Conservation (phyloP, 2,797 vertebrate genomes). For the Acrossocheilus wenchowensis region DNA sequence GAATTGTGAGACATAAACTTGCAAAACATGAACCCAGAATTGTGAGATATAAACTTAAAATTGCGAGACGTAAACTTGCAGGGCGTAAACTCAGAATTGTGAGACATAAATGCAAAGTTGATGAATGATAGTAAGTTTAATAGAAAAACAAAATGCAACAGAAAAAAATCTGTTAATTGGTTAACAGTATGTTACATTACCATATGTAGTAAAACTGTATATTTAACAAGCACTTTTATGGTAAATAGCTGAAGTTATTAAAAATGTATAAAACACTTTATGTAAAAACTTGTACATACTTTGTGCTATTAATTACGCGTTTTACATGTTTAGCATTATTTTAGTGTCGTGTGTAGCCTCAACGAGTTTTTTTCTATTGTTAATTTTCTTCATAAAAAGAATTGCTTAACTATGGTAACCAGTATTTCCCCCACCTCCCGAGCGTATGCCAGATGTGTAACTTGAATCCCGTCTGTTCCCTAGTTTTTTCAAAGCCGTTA, state of each 20-base stretch:
- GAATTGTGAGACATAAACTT: too few species aligned
- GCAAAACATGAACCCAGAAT: not conserved
- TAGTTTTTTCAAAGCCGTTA: not conserved
- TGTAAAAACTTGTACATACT: not conserved
- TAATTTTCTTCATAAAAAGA: not conserved
- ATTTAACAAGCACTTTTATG: not conserved
- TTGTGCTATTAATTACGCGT: not conserved
- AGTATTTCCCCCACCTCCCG: not conserved
- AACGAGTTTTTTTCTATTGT: not conserved
- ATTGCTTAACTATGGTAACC: conserved; percentile 1
- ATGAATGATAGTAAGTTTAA: not conserved
- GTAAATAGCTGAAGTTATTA: not conserved
- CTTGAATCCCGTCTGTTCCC: not conserved
- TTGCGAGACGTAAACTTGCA: not conserved
- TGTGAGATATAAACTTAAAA: not conserved
- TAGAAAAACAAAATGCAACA: too few species aligned
- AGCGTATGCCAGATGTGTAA: not conserved
- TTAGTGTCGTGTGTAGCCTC: not conserved
- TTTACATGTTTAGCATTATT: not conserved
- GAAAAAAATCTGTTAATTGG: too few species aligned
- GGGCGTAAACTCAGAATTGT: not conserved
- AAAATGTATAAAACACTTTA: not conserved
- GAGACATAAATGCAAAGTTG: not conserved
- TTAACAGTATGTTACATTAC: not conserved
- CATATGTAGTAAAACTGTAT: not conserved